A percentile compares a stretch with the other conserved stretches of the same genome.
Evolutionary conservation across 2,113 vertebrate genomes (phyloP).

Genomic region (Xerus inauris): DNA sequence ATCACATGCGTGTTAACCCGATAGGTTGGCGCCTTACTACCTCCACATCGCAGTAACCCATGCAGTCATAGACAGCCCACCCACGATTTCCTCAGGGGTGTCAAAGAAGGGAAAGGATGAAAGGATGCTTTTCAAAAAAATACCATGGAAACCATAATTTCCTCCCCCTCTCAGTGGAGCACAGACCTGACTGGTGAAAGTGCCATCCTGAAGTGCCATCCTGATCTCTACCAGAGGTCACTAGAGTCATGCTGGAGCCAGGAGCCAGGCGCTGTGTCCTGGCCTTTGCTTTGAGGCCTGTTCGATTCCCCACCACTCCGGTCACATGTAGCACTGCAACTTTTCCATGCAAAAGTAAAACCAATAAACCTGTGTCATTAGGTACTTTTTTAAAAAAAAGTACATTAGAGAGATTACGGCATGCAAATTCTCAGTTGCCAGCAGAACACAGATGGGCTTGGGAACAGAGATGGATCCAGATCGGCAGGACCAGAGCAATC

Average conservation of each 20-base stretch:
- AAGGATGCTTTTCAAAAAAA: slow-evolving; percentile 40
- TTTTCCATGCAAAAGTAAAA: slow-evolving; percentile 1
- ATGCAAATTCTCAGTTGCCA: slow-evolving; percentile 41
- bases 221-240: neutral
- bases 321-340: neutral
- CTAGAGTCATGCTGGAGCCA: neutral
- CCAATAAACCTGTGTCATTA: neutral
- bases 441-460: slow-evolving; percentile 50
- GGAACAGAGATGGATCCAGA: neutral
- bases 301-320: neutral
- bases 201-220: no score
- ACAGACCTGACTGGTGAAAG: neutral
- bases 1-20: neutral
- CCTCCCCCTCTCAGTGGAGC: neutral
- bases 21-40: no score
- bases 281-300: neutral
- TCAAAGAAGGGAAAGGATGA: neutral
- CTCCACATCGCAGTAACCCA: no score
- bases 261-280: no score
- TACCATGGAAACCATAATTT: neutral
- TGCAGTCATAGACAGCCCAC: neutral
- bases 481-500: neutral
- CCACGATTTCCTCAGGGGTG: neutral
- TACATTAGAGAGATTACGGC: neutral
- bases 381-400: neutral